Conservation (phyloP, 2,888 invertebrate species). For the Athalia rosae region DNA sequence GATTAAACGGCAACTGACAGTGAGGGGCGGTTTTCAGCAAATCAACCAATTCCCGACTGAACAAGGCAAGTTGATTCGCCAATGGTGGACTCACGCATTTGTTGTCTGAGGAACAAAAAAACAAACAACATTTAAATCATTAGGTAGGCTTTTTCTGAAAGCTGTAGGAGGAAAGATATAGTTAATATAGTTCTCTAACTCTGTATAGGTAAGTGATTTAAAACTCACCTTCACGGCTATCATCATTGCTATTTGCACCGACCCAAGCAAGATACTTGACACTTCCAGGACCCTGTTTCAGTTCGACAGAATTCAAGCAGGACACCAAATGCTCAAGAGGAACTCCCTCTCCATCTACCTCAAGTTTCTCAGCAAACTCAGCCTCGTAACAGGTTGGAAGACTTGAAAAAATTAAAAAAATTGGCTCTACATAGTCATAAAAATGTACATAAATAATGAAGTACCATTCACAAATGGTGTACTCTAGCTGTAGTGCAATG, state of each 20-base stretch:
- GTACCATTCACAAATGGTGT: too few relatives aligned
- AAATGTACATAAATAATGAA: too few relatives aligned
- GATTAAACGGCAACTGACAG: constrained; percentile 87
- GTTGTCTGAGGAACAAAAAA: constrained; percentile 58
- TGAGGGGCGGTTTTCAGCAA: constrained; percentile 87
- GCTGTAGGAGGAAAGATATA: background rate
- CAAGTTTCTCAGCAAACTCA: constrained; percentile 79
- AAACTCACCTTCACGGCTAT: constrained; percentile 67
- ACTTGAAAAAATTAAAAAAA: constrained; percentile 75
- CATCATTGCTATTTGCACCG: constrained; percentile 61
- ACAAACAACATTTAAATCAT: background rate
- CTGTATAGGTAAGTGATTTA: background rate
- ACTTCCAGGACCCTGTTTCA: constrained; percentile 74
- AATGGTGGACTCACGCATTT: constrained; percentile 81
- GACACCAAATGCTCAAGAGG: constrained; percentile 93
- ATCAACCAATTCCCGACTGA: constrained; percentile 92
- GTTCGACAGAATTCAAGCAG: constrained; percentile 84
- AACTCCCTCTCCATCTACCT: constrained; percentile 84
- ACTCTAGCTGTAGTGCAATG: too few relatives aligned
- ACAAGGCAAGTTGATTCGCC: constrained; percentile 84
- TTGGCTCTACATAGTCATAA: too few relatives aligned
- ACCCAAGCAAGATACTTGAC: constrained; percentile 77
- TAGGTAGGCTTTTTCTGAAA: background rate
- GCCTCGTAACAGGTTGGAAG: constrained; percentile 88
- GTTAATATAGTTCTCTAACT: background rate